Evolutionary conservation across 2,113 vertebrate genomes (phyloP).

Genomic region (Redunca redunca): DNA sequence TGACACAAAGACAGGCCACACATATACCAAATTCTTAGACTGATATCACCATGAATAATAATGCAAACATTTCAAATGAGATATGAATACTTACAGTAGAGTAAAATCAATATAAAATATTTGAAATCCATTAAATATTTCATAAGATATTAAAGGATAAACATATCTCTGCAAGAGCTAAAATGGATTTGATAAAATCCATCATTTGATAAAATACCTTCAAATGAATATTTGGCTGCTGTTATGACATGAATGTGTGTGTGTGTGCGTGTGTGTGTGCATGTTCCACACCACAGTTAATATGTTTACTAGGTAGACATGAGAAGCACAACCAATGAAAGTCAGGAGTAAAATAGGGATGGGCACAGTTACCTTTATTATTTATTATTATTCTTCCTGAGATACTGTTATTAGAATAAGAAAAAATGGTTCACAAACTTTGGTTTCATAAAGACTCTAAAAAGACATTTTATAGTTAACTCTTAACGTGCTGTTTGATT

Average conservation of each 20-base stretch:
- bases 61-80: neutral
- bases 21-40: neutral
- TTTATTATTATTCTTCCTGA: neutral
- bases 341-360: neutral
- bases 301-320: neutral
- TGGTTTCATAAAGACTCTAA: neutral
- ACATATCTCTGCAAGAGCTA: neutral
- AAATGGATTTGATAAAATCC: neutral
- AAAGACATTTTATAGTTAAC: neutral
- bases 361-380: too few species aligned
- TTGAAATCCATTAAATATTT: neutral
- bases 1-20: neutral
- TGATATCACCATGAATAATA: neutral
- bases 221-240: neutral
- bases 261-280: rapidly evolving
- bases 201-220: neutral
- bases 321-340: neutral
- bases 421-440: neutral
- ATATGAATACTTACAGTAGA: neutral
- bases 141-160: neutral
- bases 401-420: neutral
- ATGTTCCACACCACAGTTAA: neutral
- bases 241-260: neutral
- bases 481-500: neutral
- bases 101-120: neutral